Percentiles rank a stretch among this genome's conserved stretches.
Evolutionary conservation across 2,113 vertebrate species (phyloP).

Genomic region (Gymnocephalus cernua): DNA sequence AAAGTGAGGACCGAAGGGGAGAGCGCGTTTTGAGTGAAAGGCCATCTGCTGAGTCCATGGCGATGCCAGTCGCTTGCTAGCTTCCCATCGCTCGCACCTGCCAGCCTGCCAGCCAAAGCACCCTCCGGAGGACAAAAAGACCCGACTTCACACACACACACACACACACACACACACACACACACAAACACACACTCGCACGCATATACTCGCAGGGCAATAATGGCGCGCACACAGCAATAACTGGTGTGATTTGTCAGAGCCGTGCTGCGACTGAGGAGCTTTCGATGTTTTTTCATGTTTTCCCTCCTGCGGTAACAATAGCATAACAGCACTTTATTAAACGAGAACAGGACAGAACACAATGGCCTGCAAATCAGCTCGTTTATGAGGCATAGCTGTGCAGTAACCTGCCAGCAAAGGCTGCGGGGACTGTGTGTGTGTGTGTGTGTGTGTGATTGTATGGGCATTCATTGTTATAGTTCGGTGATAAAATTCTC

Average conservation of each 20-base stretch:
- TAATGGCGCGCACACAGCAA: conserved; percentile 68
- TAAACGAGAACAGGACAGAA: conserved; percentile 74
- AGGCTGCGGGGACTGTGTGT: conserved; percentile 35
- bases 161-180: conserved; percentile 55
- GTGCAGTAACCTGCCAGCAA: conserved; percentile 47
- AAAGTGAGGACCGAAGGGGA: conserved; percentile 57
- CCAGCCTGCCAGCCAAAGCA: conserved; percentile 73
- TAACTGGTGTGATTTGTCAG: conserved; percentile 79
- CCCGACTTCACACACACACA: conserved; percentile 63
- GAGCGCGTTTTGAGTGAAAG: conserved; percentile 71
- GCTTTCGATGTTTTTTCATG: conserved; percentile 71
- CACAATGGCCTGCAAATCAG: conserved; percentile 76
- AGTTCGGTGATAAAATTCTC: conserved; percentile 13
- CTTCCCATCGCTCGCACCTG: conserved; percentile 69
- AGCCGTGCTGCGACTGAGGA: conserved; percentile 68
- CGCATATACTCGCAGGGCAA: conserved; percentile 42
- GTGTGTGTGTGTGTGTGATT: conserved; percentile 31
- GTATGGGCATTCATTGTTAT: conserved; percentile 24
- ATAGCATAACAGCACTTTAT: conserved; percentile 77
- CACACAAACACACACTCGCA: conserved; percentile 39
- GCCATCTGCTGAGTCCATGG: conserved; percentile 75
- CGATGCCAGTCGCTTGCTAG: conserved; percentile 62
- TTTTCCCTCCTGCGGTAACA: conserved; percentile 76
- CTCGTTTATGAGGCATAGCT: conserved; percentile 72
- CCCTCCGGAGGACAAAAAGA: conserved; percentile 68